phyloP scores from a whole-genome alignment of 2,113 vertebrate species.

The Electrona antarctica region DNA sequence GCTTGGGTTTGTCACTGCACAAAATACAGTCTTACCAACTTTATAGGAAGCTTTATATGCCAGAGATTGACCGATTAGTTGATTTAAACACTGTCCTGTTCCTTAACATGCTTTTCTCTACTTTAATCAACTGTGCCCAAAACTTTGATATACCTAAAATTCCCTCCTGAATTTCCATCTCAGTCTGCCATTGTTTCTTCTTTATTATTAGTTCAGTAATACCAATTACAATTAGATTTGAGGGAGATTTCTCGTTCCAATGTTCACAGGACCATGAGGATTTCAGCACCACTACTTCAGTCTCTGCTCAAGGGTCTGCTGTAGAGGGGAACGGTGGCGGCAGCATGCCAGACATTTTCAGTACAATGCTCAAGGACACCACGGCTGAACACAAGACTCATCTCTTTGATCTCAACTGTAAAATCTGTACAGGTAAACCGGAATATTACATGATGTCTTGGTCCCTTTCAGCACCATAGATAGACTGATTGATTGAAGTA shows the following conservation, averaged over 20 bases:
- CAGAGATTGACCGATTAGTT: background rate
- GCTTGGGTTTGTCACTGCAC: background rate
- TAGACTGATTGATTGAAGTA: too few species aligned
- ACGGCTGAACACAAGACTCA: constrained; percentile 93
- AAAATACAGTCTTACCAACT: background rate
- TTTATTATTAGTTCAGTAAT: background rate
- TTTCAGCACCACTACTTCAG: constrained; percentile 56
- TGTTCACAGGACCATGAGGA: constrained; percentile 89
- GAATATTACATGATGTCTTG: background rate
- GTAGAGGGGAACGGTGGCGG: constrained; percentile 57
- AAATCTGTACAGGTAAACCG: constrained; percentile 93
- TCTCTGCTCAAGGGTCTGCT: constrained; percentile 43
- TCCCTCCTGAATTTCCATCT: too few species aligned
- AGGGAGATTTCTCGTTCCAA: background rate
- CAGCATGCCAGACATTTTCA: constrained; percentile 85
- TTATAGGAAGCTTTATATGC: too few species aligned
- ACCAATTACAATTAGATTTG: constrained; percentile 6
- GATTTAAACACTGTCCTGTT: constrained; percentile 5
- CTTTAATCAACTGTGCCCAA: background rate
- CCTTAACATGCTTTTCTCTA: background rate
- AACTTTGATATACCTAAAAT: background rate
- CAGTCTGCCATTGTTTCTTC: too few species aligned
- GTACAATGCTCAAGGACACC: constrained; percentile 94
- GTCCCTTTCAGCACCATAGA: background rate
- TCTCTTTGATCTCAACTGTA: constrained; percentile 97